These are phyloP conservation scores for Leucophenga varia DNA, from an alignment of 1,140 invertebrate genomes.

Conservation along the genomic window DNA sequence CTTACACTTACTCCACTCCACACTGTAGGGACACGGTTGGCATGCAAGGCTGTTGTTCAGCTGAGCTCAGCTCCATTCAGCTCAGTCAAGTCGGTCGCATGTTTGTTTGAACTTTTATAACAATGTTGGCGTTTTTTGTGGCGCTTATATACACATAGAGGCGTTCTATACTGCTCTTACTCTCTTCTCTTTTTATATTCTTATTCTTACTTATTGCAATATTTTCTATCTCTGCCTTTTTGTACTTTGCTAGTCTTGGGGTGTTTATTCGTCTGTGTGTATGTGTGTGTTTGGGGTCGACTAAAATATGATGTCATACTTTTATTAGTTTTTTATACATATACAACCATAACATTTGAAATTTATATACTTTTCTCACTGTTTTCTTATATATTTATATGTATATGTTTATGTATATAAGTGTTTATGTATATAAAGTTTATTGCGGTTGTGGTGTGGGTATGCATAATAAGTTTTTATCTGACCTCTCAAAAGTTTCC, in stretches of 20 bases:
- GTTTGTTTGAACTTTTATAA: conserved; percentile 50
- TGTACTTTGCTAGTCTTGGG: no score
- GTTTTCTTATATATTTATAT: not conserved
- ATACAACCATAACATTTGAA: no score
- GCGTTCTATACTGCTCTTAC: not conserved
- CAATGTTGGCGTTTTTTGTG: conserved; percentile 32
- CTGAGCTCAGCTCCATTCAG: no score
- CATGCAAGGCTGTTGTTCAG: no score
- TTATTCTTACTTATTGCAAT: not conserved
- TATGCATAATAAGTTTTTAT: no score
- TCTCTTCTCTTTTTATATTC: not conserved
- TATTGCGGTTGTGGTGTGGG: no score
- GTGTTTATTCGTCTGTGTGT: not conserved
- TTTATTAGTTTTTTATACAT: conserved; percentile 9
- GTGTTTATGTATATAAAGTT: not conserved
- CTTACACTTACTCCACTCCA: no score
- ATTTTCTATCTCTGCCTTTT: no score
- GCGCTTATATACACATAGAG: no score
- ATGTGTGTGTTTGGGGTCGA: conserved; percentile 13
- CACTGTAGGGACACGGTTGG: no score
- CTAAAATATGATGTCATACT: conserved; percentile 43
- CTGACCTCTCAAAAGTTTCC: no score
- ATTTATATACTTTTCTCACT: not conserved
- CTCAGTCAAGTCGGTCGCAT: no score
- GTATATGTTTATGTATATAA: not conserved